Evolutionary conservation across 1,140 invertebrate genomes (phyloP).

Genomic region (Megalopta genalis): DNA sequence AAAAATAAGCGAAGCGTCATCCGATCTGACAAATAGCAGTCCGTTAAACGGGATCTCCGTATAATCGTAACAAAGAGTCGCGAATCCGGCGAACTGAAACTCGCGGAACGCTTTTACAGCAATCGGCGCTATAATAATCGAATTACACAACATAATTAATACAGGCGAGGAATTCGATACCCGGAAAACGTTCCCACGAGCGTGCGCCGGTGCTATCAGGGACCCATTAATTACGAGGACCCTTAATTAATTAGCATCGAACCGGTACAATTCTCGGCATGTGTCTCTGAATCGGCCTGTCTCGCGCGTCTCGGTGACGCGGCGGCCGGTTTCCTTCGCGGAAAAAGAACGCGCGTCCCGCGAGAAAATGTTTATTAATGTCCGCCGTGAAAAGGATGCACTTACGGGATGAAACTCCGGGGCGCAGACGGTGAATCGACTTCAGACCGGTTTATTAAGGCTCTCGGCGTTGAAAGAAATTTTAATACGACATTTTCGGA

Average conservation of each 20-base stretch:
- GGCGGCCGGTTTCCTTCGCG: neutral
- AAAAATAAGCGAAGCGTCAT: too few species aligned
- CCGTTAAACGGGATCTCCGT: too few species aligned
- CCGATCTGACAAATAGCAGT: too few species aligned
- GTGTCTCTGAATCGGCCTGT: neutral
- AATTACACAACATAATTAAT: conserved; percentile 32
- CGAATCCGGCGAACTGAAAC: neutral
- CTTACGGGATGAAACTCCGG: conserved; percentile 17
- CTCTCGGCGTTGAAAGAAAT: neutral
- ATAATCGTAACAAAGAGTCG: neutral
- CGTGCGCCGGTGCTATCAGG: neutral
- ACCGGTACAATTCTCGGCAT: neutral
- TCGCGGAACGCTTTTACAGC: too few species aligned
- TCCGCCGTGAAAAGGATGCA: conserved; percentile 8
- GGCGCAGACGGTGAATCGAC: neutral
- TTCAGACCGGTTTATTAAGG: conserved; percentile 2
- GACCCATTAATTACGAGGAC: conserved; percentile 14
- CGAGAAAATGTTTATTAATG: conserved; percentile 31
- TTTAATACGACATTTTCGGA: conserved; percentile 18
- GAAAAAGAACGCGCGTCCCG: neutral
- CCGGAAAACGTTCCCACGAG: neutral
- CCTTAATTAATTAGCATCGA: conserved; percentile 37
- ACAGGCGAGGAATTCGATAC: neutral
- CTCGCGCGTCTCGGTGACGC: neutral
- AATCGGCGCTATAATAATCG: conserved; percentile 14